phyloP scores from a whole-genome alignment of 2,113 vertebrate species.

The Boulengeromyrus knoepffleri region DNA sequence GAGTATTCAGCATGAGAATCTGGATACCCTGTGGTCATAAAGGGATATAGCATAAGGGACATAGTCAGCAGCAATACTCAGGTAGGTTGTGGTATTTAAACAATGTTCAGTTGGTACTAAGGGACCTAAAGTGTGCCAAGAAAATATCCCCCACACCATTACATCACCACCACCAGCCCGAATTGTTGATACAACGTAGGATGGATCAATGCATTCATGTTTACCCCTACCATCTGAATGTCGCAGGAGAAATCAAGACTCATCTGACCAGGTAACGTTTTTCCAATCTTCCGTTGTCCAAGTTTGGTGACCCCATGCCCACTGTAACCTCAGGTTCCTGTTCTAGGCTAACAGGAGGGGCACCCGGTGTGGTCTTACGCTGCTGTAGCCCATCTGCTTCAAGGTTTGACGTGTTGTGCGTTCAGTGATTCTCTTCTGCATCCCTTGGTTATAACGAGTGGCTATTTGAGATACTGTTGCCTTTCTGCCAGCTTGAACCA shows the following conservation, averaged over 20 bases:
- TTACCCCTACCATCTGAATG: neutral
- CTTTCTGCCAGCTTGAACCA: neutral
- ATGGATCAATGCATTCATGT: neutral
- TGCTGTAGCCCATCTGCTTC: neutral
- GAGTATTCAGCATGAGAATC: neutral
- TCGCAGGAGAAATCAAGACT: neutral
- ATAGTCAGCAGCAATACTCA: neutral
- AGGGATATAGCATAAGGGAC: neutral
- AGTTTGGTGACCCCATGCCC: neutral
- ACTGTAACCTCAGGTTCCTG: neutral
- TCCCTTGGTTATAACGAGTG: neutral
- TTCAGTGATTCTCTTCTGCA: neutral
- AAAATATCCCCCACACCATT: neutral
- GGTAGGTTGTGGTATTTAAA: neutral
- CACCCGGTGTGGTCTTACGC: neutral
- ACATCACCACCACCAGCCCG: neutral
- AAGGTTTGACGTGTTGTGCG: neutral
- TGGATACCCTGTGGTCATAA: neutral
- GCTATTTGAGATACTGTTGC: neutral
- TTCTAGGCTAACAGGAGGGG: neutral
- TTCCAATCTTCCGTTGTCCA: neutral
- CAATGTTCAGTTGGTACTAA: neutral
- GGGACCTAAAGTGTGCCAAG: neutral
- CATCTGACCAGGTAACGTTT: neutral
- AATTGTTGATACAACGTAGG: neutral